Conservation (phyloP, 2,797 vertebrate species). For the Mallotus villosus region DNA sequence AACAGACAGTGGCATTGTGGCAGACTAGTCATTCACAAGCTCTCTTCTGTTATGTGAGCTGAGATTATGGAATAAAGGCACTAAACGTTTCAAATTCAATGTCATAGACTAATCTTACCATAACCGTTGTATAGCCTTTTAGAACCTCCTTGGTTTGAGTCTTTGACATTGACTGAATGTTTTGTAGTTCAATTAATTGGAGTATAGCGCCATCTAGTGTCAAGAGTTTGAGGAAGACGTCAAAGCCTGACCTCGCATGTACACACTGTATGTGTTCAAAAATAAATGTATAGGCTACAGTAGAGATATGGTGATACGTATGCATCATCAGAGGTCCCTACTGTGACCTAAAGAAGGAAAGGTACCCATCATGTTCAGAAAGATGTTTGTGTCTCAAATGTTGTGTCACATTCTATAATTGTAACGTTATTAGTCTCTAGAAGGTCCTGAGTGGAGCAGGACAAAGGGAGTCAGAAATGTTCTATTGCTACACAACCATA, state of each 20-base stretch:
- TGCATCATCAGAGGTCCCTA: neutral
- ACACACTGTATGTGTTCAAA: too few relatives aligned
- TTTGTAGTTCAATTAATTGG: constrained; percentile 15
- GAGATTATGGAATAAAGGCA: neutral
- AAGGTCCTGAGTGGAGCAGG: too few relatives aligned
- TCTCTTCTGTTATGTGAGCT: neutral
- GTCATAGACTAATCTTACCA: too few relatives aligned
- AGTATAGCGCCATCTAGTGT: constrained; percentile 49
- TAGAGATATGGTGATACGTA: too few relatives aligned
- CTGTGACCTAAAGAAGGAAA: neutral
- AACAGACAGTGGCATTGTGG: neutral
- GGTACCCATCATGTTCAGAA: too few relatives aligned
- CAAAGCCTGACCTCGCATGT: neutral
- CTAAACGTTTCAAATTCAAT: neutral
- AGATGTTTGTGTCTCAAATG: too few relatives aligned
- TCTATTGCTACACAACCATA: neutral
- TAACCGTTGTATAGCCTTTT: neutral
- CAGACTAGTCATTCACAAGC: neutral
- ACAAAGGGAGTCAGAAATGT: neutral
- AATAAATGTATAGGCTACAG: too few relatives aligned
- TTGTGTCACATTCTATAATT: too few relatives aligned
- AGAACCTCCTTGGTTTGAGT: neutral
- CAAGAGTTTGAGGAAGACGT: neutral
- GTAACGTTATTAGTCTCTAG: too few relatives aligned
- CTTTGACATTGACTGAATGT: too few relatives aligned